Evolutionary conservation across 2,888 invertebrate genomes (phyloP), one percentile per base, ranked within the genome.

Genomic region (Chymomyza fuscimana): DNA sequence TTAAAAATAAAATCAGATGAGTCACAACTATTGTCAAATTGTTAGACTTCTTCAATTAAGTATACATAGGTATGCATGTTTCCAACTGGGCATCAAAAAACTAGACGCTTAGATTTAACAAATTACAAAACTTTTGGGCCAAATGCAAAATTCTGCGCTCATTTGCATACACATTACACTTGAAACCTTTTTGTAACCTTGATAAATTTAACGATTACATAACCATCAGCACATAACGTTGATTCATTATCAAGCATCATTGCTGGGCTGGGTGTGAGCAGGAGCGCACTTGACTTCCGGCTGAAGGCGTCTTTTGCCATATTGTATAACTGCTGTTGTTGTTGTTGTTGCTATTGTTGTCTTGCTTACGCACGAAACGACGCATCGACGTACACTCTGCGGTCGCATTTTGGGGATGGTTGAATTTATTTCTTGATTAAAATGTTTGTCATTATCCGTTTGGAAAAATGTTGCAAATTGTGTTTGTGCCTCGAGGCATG

Each of bases 391-490:
- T 19, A 19, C 25, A 19, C 15, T 36, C 69, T 63, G 79, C 87
- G 86, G 82, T 80, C 77, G 72, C 72, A 25, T 67, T 72, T 60
- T 61, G 40, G 66, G 65, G 70, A 46, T 66, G 52, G 25, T 65
- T 70, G 10, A 22, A 52, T 73, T 66, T 72, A 72, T 87, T 82
- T 81, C 73, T 12, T 89, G 89, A 88, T 86, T 87, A 89, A 87
- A 88, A 88, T 88, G 86, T 86, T 90, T 81, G 89, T 87, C 89
- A 90, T 90, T 89, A 89, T 89, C 89, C 90, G 89, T 84, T 90
- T 88, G 90, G 90, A 90, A 90, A 89, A 89, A 81, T 90, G 90
- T 87, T 86, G 79, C 85, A 81, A 88, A 90, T 89, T 89, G 90
- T 89, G 85, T 89, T 89, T 89, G 87, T 82, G 89, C 90, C 82